Evolutionary conservation across 2,113 vertebrate genomes (phyloP).

Genomic region (Callaeas wilsoni): DNA sequence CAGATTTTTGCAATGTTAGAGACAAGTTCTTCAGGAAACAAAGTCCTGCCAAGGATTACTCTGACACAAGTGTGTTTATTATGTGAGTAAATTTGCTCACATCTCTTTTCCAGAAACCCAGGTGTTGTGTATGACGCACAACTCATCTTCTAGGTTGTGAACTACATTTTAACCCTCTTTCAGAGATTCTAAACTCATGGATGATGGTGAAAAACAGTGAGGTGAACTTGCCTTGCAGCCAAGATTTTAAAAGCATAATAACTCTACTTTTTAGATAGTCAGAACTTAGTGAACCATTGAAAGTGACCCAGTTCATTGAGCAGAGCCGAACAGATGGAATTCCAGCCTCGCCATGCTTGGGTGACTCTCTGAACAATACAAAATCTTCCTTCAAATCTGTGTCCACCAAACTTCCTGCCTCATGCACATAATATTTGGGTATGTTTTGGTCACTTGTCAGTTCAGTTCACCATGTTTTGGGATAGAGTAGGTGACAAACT

Average conservation of each 20-base stretch:
- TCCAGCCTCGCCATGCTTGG: constrained; percentile 63
- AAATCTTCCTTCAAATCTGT: constrained; percentile 59
- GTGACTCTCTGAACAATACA: constrained; percentile 61
- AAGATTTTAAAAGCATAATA: constrained; percentile 75
- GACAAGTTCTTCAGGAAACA: neutral
- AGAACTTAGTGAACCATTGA: constrained; percentile 75
- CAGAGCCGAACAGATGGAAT: constrained; percentile 79
- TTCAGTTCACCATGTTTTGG: neutral
- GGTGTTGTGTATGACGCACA: neutral
- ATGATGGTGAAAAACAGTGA: constrained; percentile 49
- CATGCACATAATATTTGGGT: neutral
- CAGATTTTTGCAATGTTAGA: neutral
- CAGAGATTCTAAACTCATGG: constrained; percentile 35
- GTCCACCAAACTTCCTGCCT: constrained; percentile 46
- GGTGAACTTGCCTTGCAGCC: constrained; percentile 54
- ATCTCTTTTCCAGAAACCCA: neutral
- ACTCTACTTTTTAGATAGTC: constrained; percentile 79
- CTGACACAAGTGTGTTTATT: neutral
- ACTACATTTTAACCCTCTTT: neutral
- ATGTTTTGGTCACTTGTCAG: constrained; percentile 20
- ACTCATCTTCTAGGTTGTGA: neutral
- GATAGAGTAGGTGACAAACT: neutral
- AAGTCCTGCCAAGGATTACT: neutral
- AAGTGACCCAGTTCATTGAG: constrained; percentile 78
- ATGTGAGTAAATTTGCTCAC: neutral